These are phyloP conservation scores for Capitulum mitella DNA, from an alignment of 2,888 invertebrate species.

Conservation along the genomic window DNA sequence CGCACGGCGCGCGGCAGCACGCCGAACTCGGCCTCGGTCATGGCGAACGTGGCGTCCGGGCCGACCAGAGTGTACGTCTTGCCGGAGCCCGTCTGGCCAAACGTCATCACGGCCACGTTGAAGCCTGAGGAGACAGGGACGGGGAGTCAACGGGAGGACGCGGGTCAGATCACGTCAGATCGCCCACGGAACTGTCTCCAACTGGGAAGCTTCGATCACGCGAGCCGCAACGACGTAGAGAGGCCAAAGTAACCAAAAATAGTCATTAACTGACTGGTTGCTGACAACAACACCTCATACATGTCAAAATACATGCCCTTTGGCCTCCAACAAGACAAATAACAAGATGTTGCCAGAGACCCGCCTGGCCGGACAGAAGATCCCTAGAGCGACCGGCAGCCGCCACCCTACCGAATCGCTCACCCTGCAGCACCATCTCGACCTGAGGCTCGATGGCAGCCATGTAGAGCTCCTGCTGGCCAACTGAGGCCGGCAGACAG, in stretches of 20 bases:
- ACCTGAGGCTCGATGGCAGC: slow-evolving; percentile 36
- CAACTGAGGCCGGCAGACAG: slow-evolving; percentile 46
- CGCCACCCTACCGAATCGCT: neutral
- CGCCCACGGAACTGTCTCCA: neutral
- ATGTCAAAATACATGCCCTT: neutral
- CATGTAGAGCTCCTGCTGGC: slow-evolving; percentile 36
- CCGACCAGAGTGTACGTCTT: slow-evolving; percentile 68
- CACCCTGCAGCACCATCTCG: slow-evolving; percentile 36
- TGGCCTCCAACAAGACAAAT: too few relatives aligned
- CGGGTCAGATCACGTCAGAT: neutral
- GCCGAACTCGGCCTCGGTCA: slow-evolving; percentile 62
- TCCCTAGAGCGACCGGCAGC: too few relatives aligned
- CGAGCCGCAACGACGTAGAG: too few relatives aligned
- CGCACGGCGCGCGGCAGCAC: slow-evolving; percentile 63
- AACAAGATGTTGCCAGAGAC: too few relatives aligned
- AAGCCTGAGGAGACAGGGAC: slow-evolving; percentile 47
- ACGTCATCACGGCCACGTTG: slow-evolving; percentile 39
- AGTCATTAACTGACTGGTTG: too few relatives aligned
- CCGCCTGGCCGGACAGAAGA: neutral
- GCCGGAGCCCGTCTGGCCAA: slow-evolving; percentile 51
- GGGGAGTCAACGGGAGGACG: too few relatives aligned
- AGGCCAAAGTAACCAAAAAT: too few relatives aligned
- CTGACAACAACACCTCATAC: too few relatives aligned
- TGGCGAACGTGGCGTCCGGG: slow-evolving; percentile 55
- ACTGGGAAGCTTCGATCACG: neutral